These are phyloP conservation scores for Ophiodon elongatus DNA, from an alignment of 2,113 vertebrate species.

Conservation along the genomic window DNA sequence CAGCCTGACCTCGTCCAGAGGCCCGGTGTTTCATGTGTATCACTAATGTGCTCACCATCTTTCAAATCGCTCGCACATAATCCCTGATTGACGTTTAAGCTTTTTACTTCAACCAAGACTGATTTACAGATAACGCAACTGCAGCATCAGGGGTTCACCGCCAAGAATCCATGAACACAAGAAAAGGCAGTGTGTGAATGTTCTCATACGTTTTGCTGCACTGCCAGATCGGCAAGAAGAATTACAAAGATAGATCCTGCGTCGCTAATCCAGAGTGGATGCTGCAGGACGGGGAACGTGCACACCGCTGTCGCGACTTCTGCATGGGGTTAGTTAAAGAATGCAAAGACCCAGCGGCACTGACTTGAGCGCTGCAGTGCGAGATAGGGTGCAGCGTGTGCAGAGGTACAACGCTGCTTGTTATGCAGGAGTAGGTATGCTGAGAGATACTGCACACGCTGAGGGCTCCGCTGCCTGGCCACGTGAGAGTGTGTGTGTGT, in stretches of 20 bases:
- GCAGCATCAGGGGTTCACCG: background rate
- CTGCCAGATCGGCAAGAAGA: background rate
- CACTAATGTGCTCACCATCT: background rate
- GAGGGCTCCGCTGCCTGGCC: constrained; percentile 22
- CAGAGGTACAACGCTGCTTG: constrained; percentile 20
- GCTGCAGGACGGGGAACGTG: background rate
- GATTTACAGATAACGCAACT: background rate
- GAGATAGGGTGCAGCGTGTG: background rate
- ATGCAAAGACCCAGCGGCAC: background rate
- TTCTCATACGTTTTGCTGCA: background rate
- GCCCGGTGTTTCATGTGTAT: background rate
- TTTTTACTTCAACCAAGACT: background rate
- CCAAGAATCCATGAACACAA: constrained; percentile 1
- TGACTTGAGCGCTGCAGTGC: constrained; percentile 41
- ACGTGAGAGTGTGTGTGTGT: background rate
- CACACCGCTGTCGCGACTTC: background rate
- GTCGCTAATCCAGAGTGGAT: background rate
- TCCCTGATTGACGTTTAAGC: background rate
- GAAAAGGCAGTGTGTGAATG: background rate
- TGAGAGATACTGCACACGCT: constrained; percentile 45
- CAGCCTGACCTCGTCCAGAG: background rate
- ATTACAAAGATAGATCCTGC: background rate
- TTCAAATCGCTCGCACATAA: background rate
- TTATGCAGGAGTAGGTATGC: constrained; percentile 37
- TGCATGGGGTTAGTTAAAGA: constrained; percentile 13